Base-by-base conservation (phyloP, 2,797 vertebrate genomes). In the Trichosurus vulpecula region DNA sequence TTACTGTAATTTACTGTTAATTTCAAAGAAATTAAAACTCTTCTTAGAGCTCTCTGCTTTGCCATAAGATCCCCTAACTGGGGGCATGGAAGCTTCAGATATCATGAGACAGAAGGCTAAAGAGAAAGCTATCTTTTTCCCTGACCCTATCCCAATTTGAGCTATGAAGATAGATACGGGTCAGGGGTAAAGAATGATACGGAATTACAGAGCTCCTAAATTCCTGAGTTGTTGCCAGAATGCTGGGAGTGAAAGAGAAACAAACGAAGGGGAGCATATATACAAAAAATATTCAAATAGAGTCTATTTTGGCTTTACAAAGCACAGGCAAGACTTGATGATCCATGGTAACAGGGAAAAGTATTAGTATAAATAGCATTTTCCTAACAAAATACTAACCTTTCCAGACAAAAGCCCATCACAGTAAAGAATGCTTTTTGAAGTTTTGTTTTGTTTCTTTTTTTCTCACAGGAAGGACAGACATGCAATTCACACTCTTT, bases 21-120 rank as follows among this genome's bases (percentile, higher is more conserved):
- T 97, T 95, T 94, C 90, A 95, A 95, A 89, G 52, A 53, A 93
- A 93, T 92, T 41, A 9, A 95, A 94, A 92, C 94, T 22, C 4
- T 92, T 95, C 93, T 61, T 54, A 47, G 92, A 92, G 13, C 10
- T 93, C 54, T 51, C 52, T 87, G 56, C 16, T 92, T 92, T 91
- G 29, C 53, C 90, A 96, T 93, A 89, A 30, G 92, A 93, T n/a
- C n/a, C 27, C 9, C 6, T 74, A 93, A 25, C 4, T 61, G 92
- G 52, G 91, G 2, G 3, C 81, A 89, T 92, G 58, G 55, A 29
- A 52, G 27, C 9, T 93, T 96, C 19, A 54, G 41, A 27, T 27
- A 47, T 9, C 30, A 52, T 4, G 47, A 90, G 93, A 91, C 12
- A 95, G 3, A 95, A 54, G 41, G 6, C 51, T 54, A 94, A 92